Conservation (phyloP, 2,888 invertebrate species). For the Plebejus anna region DNA sequence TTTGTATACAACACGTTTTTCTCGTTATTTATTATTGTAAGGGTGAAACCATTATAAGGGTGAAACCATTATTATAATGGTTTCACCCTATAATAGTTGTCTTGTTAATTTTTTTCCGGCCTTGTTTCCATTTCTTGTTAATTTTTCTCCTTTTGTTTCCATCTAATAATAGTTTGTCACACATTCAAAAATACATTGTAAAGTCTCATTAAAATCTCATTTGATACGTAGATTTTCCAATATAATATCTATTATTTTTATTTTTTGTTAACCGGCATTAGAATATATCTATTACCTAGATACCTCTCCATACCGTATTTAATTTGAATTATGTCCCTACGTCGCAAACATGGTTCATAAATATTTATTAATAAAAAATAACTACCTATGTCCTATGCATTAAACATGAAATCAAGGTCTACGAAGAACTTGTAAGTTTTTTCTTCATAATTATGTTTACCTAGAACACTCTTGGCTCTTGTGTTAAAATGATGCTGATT, state of each 20-base stretch:
- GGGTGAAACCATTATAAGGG: too few species aligned
- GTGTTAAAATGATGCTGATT: constrained; percentile 29
- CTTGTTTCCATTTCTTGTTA: not conserved
- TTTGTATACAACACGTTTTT: too few species aligned
- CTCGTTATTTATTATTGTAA: too few species aligned
- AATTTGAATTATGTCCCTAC: not conserved
- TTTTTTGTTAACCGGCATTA: not conserved
- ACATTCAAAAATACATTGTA: not conserved
- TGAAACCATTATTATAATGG: too few species aligned
- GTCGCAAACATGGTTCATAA: not conserved
- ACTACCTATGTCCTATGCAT: not conserved
- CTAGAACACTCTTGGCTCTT: constrained; percentile 25
- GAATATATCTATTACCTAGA: not conserved
- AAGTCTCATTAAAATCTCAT: not conserved
- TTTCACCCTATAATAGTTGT: too few species aligned
- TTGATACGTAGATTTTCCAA: not conserved
- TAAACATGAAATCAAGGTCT: constrained; percentile 26
- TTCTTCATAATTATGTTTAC: constrained; percentile 27
- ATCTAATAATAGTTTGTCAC: not conserved
- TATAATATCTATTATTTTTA: not conserved
- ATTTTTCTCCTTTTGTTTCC: not conserved
- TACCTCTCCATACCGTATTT: not conserved
- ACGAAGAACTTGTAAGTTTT: constrained; percentile 22
- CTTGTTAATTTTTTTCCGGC: not conserved
- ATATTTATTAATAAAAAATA: constrained; percentile 12